A percentile compares a stretch with the other conserved stretches of the same genome.
phyloP scores from a whole-genome alignment of 1,140 invertebrate species.

The Drosophila micromelanica region DNA sequence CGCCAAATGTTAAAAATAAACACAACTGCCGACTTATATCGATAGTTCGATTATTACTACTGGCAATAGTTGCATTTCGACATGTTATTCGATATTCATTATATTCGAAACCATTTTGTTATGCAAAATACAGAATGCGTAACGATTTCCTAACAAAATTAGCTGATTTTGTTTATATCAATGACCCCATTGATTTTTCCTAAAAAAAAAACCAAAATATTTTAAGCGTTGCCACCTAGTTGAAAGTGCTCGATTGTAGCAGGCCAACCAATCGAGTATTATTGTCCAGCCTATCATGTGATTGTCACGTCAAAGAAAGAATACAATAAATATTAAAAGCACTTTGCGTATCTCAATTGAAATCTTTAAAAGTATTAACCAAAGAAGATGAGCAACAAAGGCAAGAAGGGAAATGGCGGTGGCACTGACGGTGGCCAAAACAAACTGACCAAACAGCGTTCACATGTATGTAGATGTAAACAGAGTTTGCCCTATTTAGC shows the following conservation, averaged over 20 bases:
- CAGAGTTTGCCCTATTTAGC: constrained; percentile 19
- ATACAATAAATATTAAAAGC: constrained; percentile 38
- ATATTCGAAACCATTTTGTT: neutral
- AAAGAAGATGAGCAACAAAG: constrained; percentile 63
- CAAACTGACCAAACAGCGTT: constrained; percentile 57
- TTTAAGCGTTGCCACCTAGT: constrained; percentile 16
- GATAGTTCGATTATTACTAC: constrained; percentile 1
- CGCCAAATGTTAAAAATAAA: constrained; percentile 82
- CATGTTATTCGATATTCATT: neutral
- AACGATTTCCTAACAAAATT: neutral
- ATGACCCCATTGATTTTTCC: neutral
- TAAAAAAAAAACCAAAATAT: neutral
- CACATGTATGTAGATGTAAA: constrained; percentile 50
- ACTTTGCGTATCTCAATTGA: constrained; percentile 25
- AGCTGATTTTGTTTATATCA: neutral
- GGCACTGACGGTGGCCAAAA: constrained; percentile 12
- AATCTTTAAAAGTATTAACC: neutral
- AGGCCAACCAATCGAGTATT: constrained; percentile 5
- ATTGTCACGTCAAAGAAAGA: constrained; percentile 56
- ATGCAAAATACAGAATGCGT: neutral
- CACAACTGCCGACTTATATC: constrained; percentile 65
- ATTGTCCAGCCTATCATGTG: constrained; percentile 57
- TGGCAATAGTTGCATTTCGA: neutral
- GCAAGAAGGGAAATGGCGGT: constrained; percentile 48
- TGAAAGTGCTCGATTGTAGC: constrained; percentile 25